Conservation (phyloP, 1,140 invertebrate genomes). For the Dysdera silvatica region DNA sequence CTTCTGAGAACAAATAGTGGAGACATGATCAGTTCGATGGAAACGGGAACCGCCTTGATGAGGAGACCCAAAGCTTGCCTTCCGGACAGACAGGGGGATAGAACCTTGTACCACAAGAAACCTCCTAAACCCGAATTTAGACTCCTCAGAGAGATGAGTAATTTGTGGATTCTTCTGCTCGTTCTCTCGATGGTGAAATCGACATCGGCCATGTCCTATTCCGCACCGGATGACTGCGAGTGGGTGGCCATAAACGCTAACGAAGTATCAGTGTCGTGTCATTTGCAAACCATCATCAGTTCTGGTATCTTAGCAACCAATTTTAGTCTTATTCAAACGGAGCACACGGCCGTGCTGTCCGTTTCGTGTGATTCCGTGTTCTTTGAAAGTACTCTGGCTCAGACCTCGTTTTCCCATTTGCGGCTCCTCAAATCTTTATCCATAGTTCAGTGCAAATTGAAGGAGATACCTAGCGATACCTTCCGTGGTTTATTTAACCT, state of each 20-base stretch:
- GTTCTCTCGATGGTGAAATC: too few species aligned
- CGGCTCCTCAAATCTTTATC: conserved; percentile 58
- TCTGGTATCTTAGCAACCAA: conserved; percentile 25
- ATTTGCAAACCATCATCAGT: conserved; percentile 24
- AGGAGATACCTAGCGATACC: conserved; percentile 58
- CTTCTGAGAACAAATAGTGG: too few species aligned
- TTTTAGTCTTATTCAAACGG: conserved; percentile 33
- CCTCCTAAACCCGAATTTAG: too few species aligned
- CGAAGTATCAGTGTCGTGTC: conserved; percentile 28
- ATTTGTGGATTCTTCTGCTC: too few species aligned
- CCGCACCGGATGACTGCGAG: conserved; percentile 21
- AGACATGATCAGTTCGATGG: too few species aligned
- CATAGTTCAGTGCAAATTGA: conserved; percentile 70
- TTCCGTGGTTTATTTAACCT: conserved; percentile 60
- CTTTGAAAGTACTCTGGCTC: conserved; percentile 31
- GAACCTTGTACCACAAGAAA: too few species aligned
- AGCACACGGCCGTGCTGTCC: conserved; percentile 23
- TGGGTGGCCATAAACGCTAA: conserved; percentile 1
- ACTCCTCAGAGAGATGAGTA: too few species aligned
- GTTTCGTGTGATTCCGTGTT: conserved; percentile 32
- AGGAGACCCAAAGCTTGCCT: too few species aligned
- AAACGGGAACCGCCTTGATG: too few species aligned
- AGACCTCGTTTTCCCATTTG: conserved; percentile 64
- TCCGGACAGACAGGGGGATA: too few species aligned
- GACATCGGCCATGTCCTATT: neutral